A percentile compares a stretch with the other conserved stretches of the same genome.
Evolutionary conservation across 2,113 vertebrate genomes (phyloP).

Genomic region (Thalassarche chlororhynchos): DNA sequence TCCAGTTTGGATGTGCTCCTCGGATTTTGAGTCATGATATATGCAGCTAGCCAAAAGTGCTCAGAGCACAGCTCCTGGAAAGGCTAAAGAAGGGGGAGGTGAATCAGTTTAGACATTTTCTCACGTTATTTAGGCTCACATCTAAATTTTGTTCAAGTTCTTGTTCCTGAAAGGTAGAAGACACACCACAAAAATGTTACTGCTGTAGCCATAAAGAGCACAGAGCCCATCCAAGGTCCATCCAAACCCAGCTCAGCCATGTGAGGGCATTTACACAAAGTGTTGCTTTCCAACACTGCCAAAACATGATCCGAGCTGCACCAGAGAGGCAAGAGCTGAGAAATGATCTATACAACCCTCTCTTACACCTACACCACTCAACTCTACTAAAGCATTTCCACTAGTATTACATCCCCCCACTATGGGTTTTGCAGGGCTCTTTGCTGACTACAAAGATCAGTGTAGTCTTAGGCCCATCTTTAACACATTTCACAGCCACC

Average conservation of each 20-base stretch:
- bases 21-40: not conserved
- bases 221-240: not conserved
- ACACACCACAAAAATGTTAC: not conserved
- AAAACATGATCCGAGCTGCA: not conserved
- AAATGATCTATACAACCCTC: not conserved
- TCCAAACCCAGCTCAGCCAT: not conserved
- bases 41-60: not conserved
- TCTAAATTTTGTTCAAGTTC: not conserved
- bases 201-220: not conserved
- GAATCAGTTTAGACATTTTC: not conserved
- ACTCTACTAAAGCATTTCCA: not conserved
- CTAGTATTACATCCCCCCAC: accelerated
- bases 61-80: not conserved
- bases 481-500: not conserved
- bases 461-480: not conserved
- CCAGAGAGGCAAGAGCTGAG: not conserved
- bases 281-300: not conserved
- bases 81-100: not conserved
- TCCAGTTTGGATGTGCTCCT: not conserved
- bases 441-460: not conserved
- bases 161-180: not conserved
- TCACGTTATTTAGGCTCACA: not conserved
- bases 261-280: not conserved
- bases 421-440: not conserved
- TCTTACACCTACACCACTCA: not conserved